Evolutionary conservation across 2,888 invertebrate species (phyloP).

Genomic region (Alsophila aescularia): DNA sequence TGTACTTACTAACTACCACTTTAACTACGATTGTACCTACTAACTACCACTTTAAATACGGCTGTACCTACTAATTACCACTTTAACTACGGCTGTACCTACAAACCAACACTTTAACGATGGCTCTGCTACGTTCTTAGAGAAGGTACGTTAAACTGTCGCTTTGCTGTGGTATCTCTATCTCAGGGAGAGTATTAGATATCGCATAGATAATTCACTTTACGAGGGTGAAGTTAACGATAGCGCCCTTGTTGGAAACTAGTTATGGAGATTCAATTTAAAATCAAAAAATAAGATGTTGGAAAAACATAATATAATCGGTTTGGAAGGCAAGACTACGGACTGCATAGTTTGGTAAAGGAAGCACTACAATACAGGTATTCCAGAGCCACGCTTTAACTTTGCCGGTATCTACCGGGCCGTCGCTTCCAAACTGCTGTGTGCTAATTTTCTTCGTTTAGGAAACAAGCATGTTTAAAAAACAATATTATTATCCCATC

Average conservation of each 20-base stretch:
- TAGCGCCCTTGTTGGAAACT: neutral
- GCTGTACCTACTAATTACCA: neutral
- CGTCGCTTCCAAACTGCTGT: too few species aligned
- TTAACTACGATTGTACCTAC: neutral
- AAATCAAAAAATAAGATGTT: neutral
- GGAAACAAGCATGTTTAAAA: too few species aligned
- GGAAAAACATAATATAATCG: neutral
- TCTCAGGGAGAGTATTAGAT: slow-evolving; percentile 7
- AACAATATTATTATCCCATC: neutral
- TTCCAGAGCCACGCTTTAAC: too few species aligned
- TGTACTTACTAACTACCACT: neutral
- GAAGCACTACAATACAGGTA: too few species aligned
- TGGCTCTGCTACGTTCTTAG: neutral
- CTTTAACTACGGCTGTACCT: neutral
- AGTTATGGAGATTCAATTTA: neutral
- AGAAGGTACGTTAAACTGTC: slow-evolving; percentile 4
- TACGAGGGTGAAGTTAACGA: slow-evolving; percentile 13
- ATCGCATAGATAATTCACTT: slow-evolving; percentile 19
- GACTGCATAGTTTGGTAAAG: too few species aligned
- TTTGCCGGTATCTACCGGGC: too few species aligned
- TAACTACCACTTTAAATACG: neutral
- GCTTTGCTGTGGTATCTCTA: slow-evolving; percentile 7
- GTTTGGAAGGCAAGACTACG: too few species aligned
- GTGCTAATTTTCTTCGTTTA: too few species aligned
- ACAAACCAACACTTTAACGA: neutral